These are phyloP conservation scores for Acrobasis repandana DNA, from an alignment of 2,888 invertebrate species.

Conservation along the genomic window DNA sequence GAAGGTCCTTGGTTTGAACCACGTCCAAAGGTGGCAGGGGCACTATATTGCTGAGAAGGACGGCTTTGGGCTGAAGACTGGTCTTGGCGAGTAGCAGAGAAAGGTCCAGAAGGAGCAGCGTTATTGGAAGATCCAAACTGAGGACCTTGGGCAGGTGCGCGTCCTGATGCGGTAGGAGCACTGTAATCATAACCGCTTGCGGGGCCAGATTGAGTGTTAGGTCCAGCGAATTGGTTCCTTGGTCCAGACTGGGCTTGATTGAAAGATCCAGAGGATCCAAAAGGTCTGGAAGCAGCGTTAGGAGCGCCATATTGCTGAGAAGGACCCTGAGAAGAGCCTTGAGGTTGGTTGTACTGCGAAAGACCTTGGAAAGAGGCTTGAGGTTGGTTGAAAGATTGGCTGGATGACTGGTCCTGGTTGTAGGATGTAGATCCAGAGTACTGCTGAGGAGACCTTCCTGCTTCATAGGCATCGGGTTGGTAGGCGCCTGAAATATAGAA, in stretches of 20 bases:
- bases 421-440: slow-evolving; percentile 29
- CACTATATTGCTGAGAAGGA: slow-evolving; percentile 4
- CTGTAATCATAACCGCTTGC: slow-evolving; percentile 20
- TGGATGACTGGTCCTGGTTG: slow-evolving; percentile 28
- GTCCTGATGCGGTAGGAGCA: slow-evolving; percentile 26
- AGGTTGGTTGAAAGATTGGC: slow-evolving; percentile 27
- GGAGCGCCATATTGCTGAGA: slow-evolving; percentile 25
- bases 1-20: slow-evolving; percentile 19
- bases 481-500: slow-evolving; percentile 64
- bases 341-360: slow-evolving; percentile 27
- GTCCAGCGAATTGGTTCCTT: slow-evolving; percentile 11
- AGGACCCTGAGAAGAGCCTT: slow-evolving; percentile 27
- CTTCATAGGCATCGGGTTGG: slow-evolving; percentile 63
- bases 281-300: neutral
- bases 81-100: slow-evolving; percentile 17
- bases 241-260: slow-evolving; percentile 11
- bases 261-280: slow-evolving; percentile 1
- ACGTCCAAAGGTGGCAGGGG: neutral
- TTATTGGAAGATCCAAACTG: slow-evolving; percentile 22
- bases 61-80: slow-evolving; percentile 17
- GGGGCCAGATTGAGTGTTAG: slow-evolving; percentile 2
- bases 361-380: slow-evolving; percentile 26
- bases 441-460: slow-evolving; percentile 38
- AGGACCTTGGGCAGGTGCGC: slow-evolving; percentile 7
- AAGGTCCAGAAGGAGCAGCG: slow-evolving; percentile 23